Conservation (phyloP, 2,113 vertebrate species). For the Neolamprologus sp. region DNA sequence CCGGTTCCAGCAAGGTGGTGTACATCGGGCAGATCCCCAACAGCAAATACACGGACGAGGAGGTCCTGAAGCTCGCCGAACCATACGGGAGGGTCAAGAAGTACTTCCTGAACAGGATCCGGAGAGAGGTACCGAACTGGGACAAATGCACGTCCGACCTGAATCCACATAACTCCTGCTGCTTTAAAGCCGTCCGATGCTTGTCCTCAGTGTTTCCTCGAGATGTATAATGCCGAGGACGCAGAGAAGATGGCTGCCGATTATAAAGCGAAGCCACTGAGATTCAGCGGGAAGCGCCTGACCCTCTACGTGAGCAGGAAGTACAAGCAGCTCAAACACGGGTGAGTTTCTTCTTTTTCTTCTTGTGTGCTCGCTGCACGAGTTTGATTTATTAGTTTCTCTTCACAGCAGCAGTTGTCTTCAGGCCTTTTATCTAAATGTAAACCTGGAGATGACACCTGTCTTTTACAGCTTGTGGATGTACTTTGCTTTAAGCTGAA, state of each 20-base stretch:
- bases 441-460: not conserved
- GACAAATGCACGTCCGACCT: not conserved
- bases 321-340: constrained; percentile 85
- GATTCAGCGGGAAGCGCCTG: constrained; percentile 83
- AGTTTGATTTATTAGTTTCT: not conserved
- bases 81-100: constrained; percentile 83
- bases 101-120: constrained; percentile 75
- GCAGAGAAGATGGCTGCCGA: constrained; percentile 86
- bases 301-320: constrained; percentile 90
- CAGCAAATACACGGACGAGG: constrained; percentile 76
- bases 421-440: not conserved
- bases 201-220: constrained; percentile 83
- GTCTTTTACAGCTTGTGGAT: not conserved
- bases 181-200: not conserved
- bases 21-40: constrained; percentile 87
- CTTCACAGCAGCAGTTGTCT: not conserved
- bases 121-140: constrained; percentile 58
- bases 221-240: constrained; percentile 87
- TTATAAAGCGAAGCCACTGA: constrained; percentile 76
- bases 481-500: not conserved
- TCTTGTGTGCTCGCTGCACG: not conserved
- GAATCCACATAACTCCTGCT: not conserved
- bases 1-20: constrained; percentile 78
- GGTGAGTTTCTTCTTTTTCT: constrained; percentile 60
- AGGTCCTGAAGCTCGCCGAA: constrained; percentile 82